Evolutionary conservation across 2,888 invertebrate species (phyloP).

Genomic region (Invenusta paracnida): DNA sequence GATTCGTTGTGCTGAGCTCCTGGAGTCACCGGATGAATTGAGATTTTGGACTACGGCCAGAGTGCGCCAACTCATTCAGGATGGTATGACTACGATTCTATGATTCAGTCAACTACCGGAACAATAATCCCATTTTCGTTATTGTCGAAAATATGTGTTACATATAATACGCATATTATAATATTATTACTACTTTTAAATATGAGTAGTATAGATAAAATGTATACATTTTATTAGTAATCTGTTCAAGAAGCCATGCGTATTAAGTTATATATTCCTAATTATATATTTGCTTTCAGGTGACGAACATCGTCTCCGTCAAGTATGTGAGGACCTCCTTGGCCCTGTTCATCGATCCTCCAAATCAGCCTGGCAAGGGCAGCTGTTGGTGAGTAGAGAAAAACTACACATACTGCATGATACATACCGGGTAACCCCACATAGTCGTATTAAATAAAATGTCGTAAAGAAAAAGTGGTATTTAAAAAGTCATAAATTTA

Average conservation of each 20-base stretch:
- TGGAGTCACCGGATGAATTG: conserved; percentile 19
- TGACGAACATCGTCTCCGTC: conserved; percentile 25
- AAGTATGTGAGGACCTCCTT: conserved; percentile 33
- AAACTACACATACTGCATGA: too few species aligned
- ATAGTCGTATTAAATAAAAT: too few species aligned
- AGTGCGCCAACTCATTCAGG: conserved; percentile 35
- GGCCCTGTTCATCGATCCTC: conserved; percentile 35
- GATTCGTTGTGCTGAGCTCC: conserved; percentile 22
- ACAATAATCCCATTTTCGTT: too few species aligned
- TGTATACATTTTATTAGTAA: too few species aligned
- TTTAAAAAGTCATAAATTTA: too few species aligned
- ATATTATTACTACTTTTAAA: not conserved
- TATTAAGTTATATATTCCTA: too few species aligned
- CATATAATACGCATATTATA: not conserved
- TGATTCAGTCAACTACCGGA: too few species aligned
- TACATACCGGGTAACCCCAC: too few species aligned
- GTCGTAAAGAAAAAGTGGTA: too few species aligned
- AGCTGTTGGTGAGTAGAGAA: conserved; percentile 30
- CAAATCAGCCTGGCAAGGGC: conserved; percentile 24
- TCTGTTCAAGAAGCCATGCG: too few species aligned
- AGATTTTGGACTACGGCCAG: conserved; percentile 20
- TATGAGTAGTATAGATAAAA: too few species aligned
- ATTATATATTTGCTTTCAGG: conserved; percentile 13
- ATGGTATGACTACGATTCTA: too few species aligned
- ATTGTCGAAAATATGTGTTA: not conserved